phyloP scores from a whole-genome alignment of 2,888 invertebrate species.

The Folsomia manolachei region DNA sequence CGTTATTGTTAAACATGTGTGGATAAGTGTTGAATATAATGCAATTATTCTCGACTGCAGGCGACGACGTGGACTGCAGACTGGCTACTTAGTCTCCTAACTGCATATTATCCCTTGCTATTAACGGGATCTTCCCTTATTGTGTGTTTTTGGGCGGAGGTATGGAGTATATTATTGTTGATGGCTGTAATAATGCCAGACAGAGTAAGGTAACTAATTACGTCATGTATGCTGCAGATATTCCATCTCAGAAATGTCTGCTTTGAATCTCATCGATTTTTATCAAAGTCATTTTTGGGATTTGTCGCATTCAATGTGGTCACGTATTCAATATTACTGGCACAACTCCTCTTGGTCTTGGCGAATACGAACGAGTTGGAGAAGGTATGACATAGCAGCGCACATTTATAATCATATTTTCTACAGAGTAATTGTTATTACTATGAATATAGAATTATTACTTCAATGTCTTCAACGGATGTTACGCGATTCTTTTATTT shows the following conservation, averaged over 20 bases:
- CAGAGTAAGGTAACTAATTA: no score
- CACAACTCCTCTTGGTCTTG: constrained; percentile 64
- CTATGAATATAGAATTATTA: constrained; percentile 62
- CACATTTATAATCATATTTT: constrained; percentile 3
- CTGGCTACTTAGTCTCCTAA: constrained; percentile 81
- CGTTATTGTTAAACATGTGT: no score
- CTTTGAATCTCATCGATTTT: constrained; percentile 83
- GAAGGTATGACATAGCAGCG: constrained; percentile 56
- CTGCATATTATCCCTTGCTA: constrained; percentile 84
- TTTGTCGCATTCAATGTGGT: constrained; percentile 86
- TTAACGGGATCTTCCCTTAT: constrained; percentile 85
- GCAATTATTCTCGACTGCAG: constrained; percentile 58
- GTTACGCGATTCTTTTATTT: constrained; percentile 85
- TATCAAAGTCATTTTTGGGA: constrained; percentile 85
- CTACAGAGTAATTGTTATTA: no score
- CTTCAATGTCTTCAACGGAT: constrained; percentile 84
- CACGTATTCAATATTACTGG: constrained; percentile 77
- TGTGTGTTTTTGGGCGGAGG: constrained; percentile 94
- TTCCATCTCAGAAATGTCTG: constrained; percentile 83
- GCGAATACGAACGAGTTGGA: constrained; percentile 60
- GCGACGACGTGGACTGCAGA: constrained; percentile 76
- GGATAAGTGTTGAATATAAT: constrained; percentile 79
- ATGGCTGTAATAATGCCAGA: no score
- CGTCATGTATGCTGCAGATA: constrained; percentile 67
- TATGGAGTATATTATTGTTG: no score